A percentile compares a stretch with the other conserved stretches of the same genome.
Evolutionary conservation across 2,888 invertebrate species (phyloP).

Genomic region (Coenonympha glycerion): DNA sequence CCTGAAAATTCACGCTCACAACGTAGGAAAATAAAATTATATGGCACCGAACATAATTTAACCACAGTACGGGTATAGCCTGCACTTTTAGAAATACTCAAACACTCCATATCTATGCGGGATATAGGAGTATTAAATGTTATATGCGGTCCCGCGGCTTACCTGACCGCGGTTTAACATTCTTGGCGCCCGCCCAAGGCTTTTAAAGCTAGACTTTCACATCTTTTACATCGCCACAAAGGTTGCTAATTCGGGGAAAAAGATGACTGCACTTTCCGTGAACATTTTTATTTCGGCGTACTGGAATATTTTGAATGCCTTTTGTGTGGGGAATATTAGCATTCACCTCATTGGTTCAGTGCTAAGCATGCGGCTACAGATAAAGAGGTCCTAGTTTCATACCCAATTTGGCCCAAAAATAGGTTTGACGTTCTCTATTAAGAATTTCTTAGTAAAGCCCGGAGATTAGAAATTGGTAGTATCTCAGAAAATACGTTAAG

Average conservation of each 20-base stretch:
- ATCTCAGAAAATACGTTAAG: no score
- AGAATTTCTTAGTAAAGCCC: no score
- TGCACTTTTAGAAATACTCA: slow-evolving; percentile 2
- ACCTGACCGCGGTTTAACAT: slow-evolving; percentile 28
- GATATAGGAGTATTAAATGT: slow-evolving; percentile 17
- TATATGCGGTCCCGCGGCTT: slow-evolving; percentile 27
- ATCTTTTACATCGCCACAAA: slow-evolving; percentile 27
- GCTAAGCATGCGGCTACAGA: no score
- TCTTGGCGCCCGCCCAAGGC: slow-evolving; percentile 29
- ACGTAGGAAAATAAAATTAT: background rate
- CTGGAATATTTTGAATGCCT: slow-evolving; percentile 7
- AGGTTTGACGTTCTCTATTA: no score
- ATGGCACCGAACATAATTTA: background rate
- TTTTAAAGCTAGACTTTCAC: slow-evolving; percentile 30
- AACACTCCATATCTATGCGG: background rate
- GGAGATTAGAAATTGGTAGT: no score
- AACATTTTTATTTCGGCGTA: slow-evolving; percentile 21
- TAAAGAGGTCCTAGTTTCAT: no score
- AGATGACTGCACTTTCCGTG: slow-evolving; percentile 24
- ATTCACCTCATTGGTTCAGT: no score
- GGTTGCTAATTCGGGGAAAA: slow-evolving; percentile 27
- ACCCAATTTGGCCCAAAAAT: no score
- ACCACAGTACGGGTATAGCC: background rate
- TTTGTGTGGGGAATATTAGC: background rate
- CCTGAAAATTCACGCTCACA: no score